Percentiles rank a stretch among this genome's conserved stretches.
These are phyloP conservation scores for Protophormia terraenovae DNA, from an alignment of 2,888 invertebrate genomes.

Conservation along the genomic window DNA sequence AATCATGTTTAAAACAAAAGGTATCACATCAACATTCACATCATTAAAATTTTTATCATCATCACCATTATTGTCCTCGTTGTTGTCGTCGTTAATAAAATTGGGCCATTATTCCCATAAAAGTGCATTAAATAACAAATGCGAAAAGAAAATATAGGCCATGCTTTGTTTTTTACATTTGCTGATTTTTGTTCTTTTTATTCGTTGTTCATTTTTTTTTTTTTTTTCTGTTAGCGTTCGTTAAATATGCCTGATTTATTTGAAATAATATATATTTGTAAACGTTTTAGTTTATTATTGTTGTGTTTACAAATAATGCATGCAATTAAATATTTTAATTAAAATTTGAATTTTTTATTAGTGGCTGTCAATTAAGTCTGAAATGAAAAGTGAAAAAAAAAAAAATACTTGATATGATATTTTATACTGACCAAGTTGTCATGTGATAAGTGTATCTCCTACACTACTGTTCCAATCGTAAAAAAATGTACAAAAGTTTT, in stretches of 20 bases:
- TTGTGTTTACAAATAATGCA: too few relatives aligned
- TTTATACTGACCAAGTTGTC: too few relatives aligned
- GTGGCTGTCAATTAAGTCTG: too few relatives aligned
- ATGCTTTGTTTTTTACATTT: not conserved
- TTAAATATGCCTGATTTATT: conserved; percentile 8
- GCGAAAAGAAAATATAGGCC: conserved; percentile 13
- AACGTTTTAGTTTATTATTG: not conserved
- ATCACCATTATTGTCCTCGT: not conserved
- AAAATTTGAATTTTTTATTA: too few relatives aligned
- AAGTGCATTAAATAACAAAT: conserved; percentile 40
- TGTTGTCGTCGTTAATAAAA: conserved; percentile 32
- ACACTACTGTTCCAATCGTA: too few relatives aligned
- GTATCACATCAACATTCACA: not conserved
- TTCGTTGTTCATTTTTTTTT: not conserved
- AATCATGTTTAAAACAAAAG: conserved; percentile 11
- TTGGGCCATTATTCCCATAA: conserved; percentile 58
- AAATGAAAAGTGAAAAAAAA: too few relatives aligned
- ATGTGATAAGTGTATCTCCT: too few relatives aligned
- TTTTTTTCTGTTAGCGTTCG: not conserved
- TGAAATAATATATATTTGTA: not conserved
- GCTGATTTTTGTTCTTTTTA: not conserved
- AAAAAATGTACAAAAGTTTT: too few relatives aligned
- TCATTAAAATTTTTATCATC: too few relatives aligned
- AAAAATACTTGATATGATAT: too few relatives aligned
- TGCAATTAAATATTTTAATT: too few relatives aligned